phyloP scores from a whole-genome alignment of 2,113 vertebrate genomes.

The Ia io region DNA sequence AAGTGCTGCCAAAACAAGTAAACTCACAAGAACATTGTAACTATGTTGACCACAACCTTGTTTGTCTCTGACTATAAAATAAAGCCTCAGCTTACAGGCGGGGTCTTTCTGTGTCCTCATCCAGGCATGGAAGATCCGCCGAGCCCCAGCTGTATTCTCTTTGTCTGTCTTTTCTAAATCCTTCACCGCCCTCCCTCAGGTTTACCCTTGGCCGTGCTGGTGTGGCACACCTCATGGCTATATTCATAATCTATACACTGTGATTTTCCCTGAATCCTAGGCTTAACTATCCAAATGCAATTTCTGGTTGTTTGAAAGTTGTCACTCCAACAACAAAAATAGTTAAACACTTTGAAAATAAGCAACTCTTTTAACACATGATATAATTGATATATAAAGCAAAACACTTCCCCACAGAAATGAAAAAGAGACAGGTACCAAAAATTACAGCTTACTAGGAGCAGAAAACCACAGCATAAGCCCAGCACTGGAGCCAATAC shows the following conservation, averaged over 20 bases:
- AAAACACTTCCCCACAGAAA: background rate
- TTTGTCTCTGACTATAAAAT: too few species aligned
- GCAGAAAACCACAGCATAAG: background rate
- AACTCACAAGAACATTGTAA: too few species aligned
- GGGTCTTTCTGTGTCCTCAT: too few species aligned
- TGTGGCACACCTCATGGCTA: background rate
- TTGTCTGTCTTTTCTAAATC: too few species aligned
- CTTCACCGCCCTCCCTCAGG: too few species aligned
- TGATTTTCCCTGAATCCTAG: background rate
- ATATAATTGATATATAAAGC: background rate
- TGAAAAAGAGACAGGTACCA: background rate
- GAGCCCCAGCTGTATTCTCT: too few species aligned
- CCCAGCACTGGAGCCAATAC: background rate
- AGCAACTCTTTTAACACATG: background rate
- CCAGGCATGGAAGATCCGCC: too few species aligned
- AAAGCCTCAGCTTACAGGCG: too few species aligned
- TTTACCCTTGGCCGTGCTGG: too few species aligned
- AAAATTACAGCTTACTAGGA: background rate
- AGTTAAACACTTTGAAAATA: background rate
- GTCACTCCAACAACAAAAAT: background rate
- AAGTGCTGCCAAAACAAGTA: too few species aligned
- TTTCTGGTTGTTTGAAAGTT: background rate
- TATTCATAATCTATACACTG: background rate
- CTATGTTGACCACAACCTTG: too few species aligned
- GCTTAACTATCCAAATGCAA: background rate